phyloP scores from a whole-genome alignment of 2,113 vertebrate species.

The Oxyruncus cristatus region DNA sequence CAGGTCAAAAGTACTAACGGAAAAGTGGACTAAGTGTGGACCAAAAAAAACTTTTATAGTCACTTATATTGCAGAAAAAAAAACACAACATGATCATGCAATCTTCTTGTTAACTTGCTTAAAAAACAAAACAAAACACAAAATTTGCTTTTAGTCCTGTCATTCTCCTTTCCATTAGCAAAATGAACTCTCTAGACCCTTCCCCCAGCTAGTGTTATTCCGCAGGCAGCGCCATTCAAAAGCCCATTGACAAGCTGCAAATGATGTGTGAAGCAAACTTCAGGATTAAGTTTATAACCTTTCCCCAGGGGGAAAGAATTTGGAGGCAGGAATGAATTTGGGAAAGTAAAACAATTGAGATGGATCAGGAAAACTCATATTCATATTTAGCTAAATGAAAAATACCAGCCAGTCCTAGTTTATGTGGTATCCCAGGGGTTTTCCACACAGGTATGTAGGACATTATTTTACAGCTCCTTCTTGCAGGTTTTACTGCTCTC shows the following conservation, averaged over 20 bases:
- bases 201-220: neutral
- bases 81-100: neutral
- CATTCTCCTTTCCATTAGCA: neutral
- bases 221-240: neutral
- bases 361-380: constrained; percentile 20
- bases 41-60: neutral
- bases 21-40: neutral
- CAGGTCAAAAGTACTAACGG: neutral
- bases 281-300: constrained; percentile 64
- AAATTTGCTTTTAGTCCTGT: neutral
- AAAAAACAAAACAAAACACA: neutral
- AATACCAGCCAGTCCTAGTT: neutral
- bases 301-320: constrained; percentile 28
- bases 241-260: constrained; percentile 64
- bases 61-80: neutral
- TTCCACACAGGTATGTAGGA: neutral
- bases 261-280: constrained; percentile 65
- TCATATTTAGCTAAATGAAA: constrained; percentile 29
- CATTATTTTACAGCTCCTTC: neutral
- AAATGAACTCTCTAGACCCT: neutral
- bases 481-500: neutral
- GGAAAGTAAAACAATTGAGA: constrained; percentile 16
- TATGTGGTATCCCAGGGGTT: neutral
- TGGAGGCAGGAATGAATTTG: constrained; percentile 23
- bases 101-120: neutral